Conservation (phyloP, 2,888 invertebrate genomes). For the Cephus nigrinus region DNA sequence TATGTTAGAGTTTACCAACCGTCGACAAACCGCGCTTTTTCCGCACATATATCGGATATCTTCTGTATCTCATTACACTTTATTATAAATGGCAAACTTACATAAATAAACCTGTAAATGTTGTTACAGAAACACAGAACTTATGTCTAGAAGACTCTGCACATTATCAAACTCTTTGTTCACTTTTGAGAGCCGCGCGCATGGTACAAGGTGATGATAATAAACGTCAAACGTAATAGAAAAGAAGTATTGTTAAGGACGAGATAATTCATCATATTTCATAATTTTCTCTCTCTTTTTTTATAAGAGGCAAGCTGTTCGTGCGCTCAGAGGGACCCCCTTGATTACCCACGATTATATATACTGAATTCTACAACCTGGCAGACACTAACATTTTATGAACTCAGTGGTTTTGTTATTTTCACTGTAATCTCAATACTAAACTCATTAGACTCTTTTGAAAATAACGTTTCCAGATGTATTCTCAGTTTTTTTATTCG, state of each 20-base stretch:
- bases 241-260: not conserved
- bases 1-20: constrained; percentile 10
- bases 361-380: not conserved
- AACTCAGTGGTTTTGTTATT: not conserved
- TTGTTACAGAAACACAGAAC: constrained; percentile 60
- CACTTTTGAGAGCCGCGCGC: not conserved
- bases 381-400: not conserved
- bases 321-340: not conserved
- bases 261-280: not conserved
- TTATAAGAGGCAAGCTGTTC: not conserved
- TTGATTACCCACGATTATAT: not conserved
- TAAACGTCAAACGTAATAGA: not conserved
- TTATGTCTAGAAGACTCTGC: constrained; percentile 49
- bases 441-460: not conserved
- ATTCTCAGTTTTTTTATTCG: not conserved
- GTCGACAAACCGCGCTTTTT: constrained; percentile 7
- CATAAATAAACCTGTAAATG: constrained; percentile 58
- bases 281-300: not conserved
- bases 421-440: not conserved
- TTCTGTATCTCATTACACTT: constrained; percentile 51
- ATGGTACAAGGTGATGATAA: not conserved
- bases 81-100: constrained; percentile 63
- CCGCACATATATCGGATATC: constrained; percentile 8
- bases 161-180: not conserved
- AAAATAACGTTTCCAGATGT: not conserved